These are phyloP conservation scores for Drosophila quadrilineata DNA, from an alignment of 1,140 invertebrate genomes.

Conservation along the genomic window DNA sequence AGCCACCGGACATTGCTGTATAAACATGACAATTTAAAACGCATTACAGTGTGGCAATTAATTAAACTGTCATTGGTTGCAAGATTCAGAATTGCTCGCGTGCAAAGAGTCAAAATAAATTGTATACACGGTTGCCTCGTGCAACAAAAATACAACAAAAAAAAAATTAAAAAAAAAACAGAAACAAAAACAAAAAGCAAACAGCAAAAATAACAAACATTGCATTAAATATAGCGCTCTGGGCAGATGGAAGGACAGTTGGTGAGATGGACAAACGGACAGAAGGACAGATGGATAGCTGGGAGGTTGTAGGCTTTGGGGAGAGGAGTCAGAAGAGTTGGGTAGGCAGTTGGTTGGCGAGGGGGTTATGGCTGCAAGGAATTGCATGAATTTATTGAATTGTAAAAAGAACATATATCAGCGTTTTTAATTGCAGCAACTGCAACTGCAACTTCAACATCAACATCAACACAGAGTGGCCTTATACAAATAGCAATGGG, in stretches of 20 bases:
- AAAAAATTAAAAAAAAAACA: background rate
- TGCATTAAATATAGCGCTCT: conserved; percentile 52
- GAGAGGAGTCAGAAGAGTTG: no score
- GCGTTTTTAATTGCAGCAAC: conserved; percentile 73
- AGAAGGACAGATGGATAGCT: conserved; percentile 14
- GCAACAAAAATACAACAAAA: no score
- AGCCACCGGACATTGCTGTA: conserved; percentile 49
- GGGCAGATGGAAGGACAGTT: conserved; percentile 10
- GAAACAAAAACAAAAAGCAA: background rate
- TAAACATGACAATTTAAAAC: conserved; percentile 80
- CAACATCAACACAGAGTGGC: conserved; percentile 21
- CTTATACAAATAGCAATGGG: conserved; percentile 60
- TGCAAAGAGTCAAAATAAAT: conserved; percentile 67
- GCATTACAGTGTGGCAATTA: conserved; percentile 78
- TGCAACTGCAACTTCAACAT: conserved; percentile 17
- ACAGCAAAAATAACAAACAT: conserved; percentile 5
- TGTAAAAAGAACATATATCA: conserved; percentile 79
- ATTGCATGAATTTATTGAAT: conserved; percentile 77
- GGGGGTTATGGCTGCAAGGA: conserved; percentile 60
- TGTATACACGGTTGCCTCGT: conserved; percentile 28
- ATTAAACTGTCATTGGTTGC: conserved; percentile 79
- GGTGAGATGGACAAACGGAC: background rate
- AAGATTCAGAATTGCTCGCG: conserved; percentile 69
- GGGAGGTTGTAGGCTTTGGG: conserved; percentile 18
- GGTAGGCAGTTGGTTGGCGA: no score